Evolutionary conservation across 2,797 vertebrate species (phyloP), one percentile per base, ranked within the genome.

Genomic region (Sebastes alutus): DNA sequence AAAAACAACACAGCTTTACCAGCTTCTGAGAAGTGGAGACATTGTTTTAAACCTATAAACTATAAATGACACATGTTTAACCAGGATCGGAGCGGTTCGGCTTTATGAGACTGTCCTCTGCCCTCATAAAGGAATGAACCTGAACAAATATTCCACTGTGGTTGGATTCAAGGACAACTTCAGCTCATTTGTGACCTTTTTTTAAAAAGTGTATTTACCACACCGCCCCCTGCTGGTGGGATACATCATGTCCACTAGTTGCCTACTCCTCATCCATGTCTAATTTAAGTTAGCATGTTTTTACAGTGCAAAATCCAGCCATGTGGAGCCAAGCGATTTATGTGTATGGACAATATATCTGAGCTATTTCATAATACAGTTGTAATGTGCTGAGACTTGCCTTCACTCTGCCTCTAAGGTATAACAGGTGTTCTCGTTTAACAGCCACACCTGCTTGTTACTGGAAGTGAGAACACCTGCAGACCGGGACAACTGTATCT

Each of bases 171-270:
- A 23, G 23, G 23, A 23, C 23, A 23, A 23, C 23, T 23, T 23
- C 23, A 23, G 23, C 23, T 23, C 23, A 23, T 23, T 23, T 23
- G 23, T 23, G 23, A 23, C 23, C 23, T 23, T 23, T 23, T 23
- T 23, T 23, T 23, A 23, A 23, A 23, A 23, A 23, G 23, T 23
- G 23, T 23, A 23, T 23, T 23, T 23, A 23, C 23, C 49, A 86
- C 49, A 74, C 1, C 20, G 71, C 88, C 91, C 82, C 77, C 92
- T 91, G 33, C 83, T 92, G 93, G 89, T 70, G 4, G 80, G 30
- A 76, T 14, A 61, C n/a, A 29, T 78, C 16, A 66, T 9, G 7
- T 49, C 52, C 1, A 71, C 20, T 7, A 4, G 13, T 27, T 12
- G 23, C 46, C 12, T 38, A 38, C 35, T 58, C 16, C 27, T 12